A percentile compares a stretch with the other conserved stretches of the same genome.
Conservation (phyloP, 2,797 vertebrate genomes). For the Centropyge bicolor region DNA sequence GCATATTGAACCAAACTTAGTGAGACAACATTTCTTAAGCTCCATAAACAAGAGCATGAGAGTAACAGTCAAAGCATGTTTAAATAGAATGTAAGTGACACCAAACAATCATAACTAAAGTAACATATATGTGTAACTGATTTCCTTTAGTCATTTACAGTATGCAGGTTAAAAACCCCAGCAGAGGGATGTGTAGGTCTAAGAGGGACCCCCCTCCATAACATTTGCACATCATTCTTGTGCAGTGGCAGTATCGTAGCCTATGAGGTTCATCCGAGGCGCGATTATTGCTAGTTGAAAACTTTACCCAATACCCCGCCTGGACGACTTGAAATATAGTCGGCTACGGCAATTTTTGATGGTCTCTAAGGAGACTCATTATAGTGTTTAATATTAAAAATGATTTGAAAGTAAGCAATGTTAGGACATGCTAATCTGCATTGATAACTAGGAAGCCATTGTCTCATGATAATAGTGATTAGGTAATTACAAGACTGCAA, state of each 20-base stretch:
- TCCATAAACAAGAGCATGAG: too few species aligned
- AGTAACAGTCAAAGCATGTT: too few species aligned
- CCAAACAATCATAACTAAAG: too few species aligned
- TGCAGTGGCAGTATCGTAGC: constrained; percentile 62
- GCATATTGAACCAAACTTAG: background rate
- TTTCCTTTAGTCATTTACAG: background rate
- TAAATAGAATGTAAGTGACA: too few species aligned
- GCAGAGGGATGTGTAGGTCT: background rate
- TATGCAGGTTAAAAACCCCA: background rate
- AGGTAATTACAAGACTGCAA: too few species aligned
- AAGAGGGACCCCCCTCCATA: background rate
- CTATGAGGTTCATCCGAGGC: constrained; percentile 80
- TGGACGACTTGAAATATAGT: constrained; percentile 90
- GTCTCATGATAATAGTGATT: too few species aligned
- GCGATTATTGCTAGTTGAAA: constrained; percentile 72
- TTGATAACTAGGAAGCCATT: too few species aligned
- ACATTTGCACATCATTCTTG: background rate
- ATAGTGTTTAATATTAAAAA: too few species aligned
- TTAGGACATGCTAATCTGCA: too few species aligned
- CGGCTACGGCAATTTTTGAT: constrained; percentile 29
- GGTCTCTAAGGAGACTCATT: constrained; percentile 27
- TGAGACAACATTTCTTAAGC: too few species aligned
- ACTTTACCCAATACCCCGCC: constrained; percentile 84
- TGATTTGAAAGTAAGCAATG: too few species aligned
- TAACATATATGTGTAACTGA: too few species aligned